Percentiles rank a stretch among this genome's conserved stretches.
Evolutionary conservation across 2,888 invertebrate species (phyloP).

Genomic region (Pammene fasciana): DNA sequence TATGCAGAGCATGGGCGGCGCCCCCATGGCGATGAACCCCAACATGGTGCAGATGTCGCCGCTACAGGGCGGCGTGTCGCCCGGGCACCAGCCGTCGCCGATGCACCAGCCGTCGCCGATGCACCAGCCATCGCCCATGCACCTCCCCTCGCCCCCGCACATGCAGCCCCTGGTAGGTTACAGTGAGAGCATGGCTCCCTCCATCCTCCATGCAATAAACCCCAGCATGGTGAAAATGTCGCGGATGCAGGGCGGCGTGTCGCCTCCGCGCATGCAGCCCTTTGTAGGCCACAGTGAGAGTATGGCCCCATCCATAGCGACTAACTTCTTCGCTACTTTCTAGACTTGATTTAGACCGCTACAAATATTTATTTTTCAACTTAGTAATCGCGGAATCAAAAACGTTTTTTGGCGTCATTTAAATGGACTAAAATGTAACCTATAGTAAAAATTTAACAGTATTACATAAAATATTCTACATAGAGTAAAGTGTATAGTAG

Average conservation of each 20-base stretch:
- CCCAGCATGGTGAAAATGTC: slow-evolving; percentile 9
- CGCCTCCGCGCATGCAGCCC: slow-evolving; percentile 35
- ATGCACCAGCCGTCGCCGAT: slow-evolving; percentile 47
- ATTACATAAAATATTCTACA: too few relatives aligned
- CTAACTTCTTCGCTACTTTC: too few relatives aligned
- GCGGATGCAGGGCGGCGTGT: slow-evolving; percentile 39
- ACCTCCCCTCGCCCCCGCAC: slow-evolving; percentile 46
- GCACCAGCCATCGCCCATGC: slow-evolving; percentile 42
- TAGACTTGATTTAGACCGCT: too few relatives aligned
- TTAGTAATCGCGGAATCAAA: not conserved
- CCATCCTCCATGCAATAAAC: slow-evolving; percentile 24
- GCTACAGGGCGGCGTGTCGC: slow-evolving; percentile 42
- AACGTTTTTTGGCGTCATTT: too few relatives aligned
- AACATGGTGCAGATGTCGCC: slow-evolving; percentile 9
- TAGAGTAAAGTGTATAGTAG: too few relatives aligned
- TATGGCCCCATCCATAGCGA: too few relatives aligned
- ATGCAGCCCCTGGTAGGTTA: slow-evolving; percentile 24
- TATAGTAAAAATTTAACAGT: too few relatives aligned
- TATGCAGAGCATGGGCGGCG: slow-evolving; percentile 6
- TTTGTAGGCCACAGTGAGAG: slow-evolving; percentile 7
- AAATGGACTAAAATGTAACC: too few relatives aligned
- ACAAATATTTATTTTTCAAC: not conserved
- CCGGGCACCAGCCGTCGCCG: slow-evolving; percentile 33
- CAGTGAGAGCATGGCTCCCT: slow-evolving; percentile 1
- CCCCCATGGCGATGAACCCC: slow-evolving; percentile 22